Evolutionary conservation across 2,113 vertebrate species (phyloP), one percentile per base, ranked within the genome.

Genomic region (Chlorodrepanis virens): DNA sequence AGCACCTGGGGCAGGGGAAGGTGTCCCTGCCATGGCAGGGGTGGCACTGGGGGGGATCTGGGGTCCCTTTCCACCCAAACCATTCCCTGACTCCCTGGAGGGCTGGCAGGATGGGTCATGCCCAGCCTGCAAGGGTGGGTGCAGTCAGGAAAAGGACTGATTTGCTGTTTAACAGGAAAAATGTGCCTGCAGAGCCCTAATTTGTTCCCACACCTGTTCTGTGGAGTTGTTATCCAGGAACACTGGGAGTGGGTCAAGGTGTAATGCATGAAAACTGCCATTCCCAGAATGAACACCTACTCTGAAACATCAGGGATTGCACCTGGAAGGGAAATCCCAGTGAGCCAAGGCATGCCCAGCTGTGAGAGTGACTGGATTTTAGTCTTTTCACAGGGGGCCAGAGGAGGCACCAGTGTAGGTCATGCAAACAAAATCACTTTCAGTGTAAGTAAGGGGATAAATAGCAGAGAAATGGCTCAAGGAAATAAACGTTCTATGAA

Each of bases 11-110:
- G 6, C 47, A 67, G 61, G 4, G 78, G 78, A 2, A 89, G 78
- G 78, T 17, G 87, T 68, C 78, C 78, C 78, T 60, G 60, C 44
- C 52, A 27, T 44, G 76, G 42, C 49, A 3, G 35, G 24, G 49
- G 6, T 22, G 74, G 65, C 1, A 9, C 18, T 24, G 56, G 40
- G 0, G 0, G 40, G 40, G 23, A 1, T 61, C 40, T 60, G 0
- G 2, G 72, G 4, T 15, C 9, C 16, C 3, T 29, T 0, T 10
- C 33, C 1, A 4, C 17, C 25, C 57, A 78, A 16, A 25, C 8
- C 40, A 18, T 25, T 2, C 49, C 29, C 0, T 6, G 49, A 0
- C 7, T 25, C 54, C 18, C n/a, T 5, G n/a, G 4, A 25, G 40
- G 35, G 44, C 6, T 59, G 87, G 31, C 52, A 68, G 76, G 75